Base-by-base conservation (phyloP, 2,888 invertebrate species). In the Amphimallon solstitiale region DNA sequence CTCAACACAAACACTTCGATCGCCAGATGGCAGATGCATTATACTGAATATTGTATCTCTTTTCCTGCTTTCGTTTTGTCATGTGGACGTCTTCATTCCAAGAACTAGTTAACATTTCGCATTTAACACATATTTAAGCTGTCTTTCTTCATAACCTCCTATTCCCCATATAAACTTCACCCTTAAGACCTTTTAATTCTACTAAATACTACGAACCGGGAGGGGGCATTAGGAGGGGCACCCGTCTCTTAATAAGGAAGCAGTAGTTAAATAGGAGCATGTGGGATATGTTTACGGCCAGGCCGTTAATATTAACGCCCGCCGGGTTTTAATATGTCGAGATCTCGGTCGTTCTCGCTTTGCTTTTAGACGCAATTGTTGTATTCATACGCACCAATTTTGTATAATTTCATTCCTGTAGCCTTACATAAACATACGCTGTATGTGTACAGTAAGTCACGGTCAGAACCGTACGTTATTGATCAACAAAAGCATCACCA, bases 51-150 rank as follows among this genome's bases (percentile, higher is more conserved):
- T n/a, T n/a, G n/a, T n/a, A n/a, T n/a, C n/a, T n/a, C n/a, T n/a
- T n/a, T 52, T 1, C 10, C 6, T 19, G 6, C 43, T 14, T 40
- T 40, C 14, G 1, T 40, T 21, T 4, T 12, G 43, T 43, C 43
- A 21, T 17, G 10, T 17, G 35, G 12, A 23, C 21, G 23, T n/a
- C 6, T 56, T 23, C 14, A 21, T 43, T 56, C 71, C 61, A 61
- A 56, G 69, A 66, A 72, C 68, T 76, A 76, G 74, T 77, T 76
- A 77, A 77, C 75, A 77, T 75, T 77, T 77, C 73, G 71, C 74
- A 71, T 72, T n/a, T 76, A 77, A 76, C 75, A 74, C 73, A 75
- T 76, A 75, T 76, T 77, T 77, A 77, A 77, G 75, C 75, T 74
- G 75, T 77, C 76, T 72, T 70, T 72, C 74, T 76, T 78, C 75